Evolutionary conservation across 1,140 invertebrate species (phyloP), one percentile per base, ranked within the genome.

Genomic region (Heliconius hermathena): DNA sequence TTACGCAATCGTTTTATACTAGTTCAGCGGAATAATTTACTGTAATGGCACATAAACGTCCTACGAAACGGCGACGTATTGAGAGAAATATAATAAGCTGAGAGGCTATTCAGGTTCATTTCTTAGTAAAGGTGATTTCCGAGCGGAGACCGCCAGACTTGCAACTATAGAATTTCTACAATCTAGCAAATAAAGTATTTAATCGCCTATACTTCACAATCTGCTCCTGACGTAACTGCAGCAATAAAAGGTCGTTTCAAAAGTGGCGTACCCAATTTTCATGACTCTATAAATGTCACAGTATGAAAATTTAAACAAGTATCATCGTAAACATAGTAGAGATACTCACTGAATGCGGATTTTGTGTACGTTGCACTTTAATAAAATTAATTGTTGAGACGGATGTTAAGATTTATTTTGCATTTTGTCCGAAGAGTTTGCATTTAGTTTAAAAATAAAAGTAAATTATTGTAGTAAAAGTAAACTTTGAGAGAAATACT

Each of bases 1-100:
- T 84, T 81, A 83, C 82, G 76, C 73, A 82, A 81, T 81, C 76
- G 80, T 81, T 83, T 80, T 79, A 83, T 77, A 83, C 81, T 78
- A 81, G 76, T 83, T 85, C 82, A 78, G 78, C 70, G 77, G 81
- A 81, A 85, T 86, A 84, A 83, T 86, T 84, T 82, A 84, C 81
- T 83, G 72, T 84, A 86, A 85, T 86, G 71, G 82, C 82, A 74
- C 85, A 88, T 88, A 85, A 86, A 86, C 74, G 86, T 88, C 86
- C 60, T 72, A 74, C 74, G 78, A 79, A 85, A 83, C 74, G 82
- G 78, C 83, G 83, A 85, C 80, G 82, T 86, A 88, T 88, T 84
- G 82, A 84, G 82, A 85, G 85, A 84, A 88, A 88, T 86, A 86
- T 88, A 87, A 87, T 87, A 86, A 85, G 85, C 84, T 88, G 83